Evolutionary conservation across 2,888 invertebrate species (phyloP), one percentile per base, ranked within the genome.

Genomic region (Lydus trimaculatus): DNA sequence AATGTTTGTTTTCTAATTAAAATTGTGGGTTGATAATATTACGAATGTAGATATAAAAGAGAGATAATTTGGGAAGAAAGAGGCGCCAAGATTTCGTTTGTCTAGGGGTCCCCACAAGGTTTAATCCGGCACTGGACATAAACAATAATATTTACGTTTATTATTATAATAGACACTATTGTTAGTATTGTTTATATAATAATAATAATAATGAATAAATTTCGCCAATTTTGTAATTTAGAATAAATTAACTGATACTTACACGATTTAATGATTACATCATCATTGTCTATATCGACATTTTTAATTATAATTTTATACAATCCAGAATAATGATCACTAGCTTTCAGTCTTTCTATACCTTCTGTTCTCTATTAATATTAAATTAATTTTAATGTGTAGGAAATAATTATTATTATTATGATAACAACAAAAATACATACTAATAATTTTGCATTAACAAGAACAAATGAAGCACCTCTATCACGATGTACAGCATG

Each of bases 241-340:
- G 31, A 65, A 25, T 39, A 23, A 58, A 43, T 13, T 56, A 28
- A 66, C n/a, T n/a, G n/a, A 28, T 63, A 72, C 69, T 67, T 61
- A 72, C 72, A 70, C 1, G 72, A 69, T 23, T 69, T 62, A 31
- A 58, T 43, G 7, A 31, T 56, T 36, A 61, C 28, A 31, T 68
- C 69, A 48, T 71, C 73, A 17, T 88, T 82, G 76, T 88, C 89
- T 81, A 84, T 87, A 74, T 85, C 85, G 71, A 85, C 85, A 76
- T 87, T 87, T 77, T 89, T 87, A 74, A 94, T 88, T 71, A 93
- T 83, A 79, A 94, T 86, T 77, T 91, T 90, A 84, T 92, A 94
- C 61, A 91, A 89, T 72, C 90, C 87, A 64, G 95, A 95, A 84
- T 89, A 94, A 73, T 88, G 88, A 72, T 88, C 90, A 78, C 89